These are phyloP conservation scores for Ovis canadensis DNA, from an alignment of 2,113 vertebrate species.

Conservation along the genomic window DNA sequence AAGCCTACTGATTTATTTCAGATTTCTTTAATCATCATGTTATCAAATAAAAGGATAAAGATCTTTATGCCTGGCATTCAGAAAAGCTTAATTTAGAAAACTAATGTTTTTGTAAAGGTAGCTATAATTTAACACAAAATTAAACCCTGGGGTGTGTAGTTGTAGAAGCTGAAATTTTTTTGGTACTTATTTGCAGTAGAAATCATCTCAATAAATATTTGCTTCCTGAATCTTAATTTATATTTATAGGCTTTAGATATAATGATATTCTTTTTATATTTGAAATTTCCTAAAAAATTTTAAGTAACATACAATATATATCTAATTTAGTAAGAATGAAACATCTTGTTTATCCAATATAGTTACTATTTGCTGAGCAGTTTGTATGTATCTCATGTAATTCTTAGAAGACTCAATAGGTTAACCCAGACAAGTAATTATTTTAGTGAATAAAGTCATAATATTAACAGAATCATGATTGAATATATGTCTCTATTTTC, in stretches of 20 bases:
- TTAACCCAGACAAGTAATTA: not conserved
- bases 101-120: constrained; percentile 1
- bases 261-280: not conserved
- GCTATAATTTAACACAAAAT: not conserved
- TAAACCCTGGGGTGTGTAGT: not conserved
- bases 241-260: not conserved
- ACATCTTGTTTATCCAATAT: not conserved
- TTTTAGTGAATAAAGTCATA: not conserved
- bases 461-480: not conserved
- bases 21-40: not conserved
- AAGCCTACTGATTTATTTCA: not conserved
- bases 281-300: not conserved
- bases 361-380: not conserved
- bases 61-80: not conserved
- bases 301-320: not conserved
- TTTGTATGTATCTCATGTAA: not conserved
- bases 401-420: not conserved
- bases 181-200: not conserved
- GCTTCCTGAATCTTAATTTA: not conserved
- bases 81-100: not conserved
- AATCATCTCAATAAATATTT: not conserved
- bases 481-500: not conserved
- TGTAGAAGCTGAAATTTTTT: not conserved
- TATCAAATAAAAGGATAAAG: constrained; percentile 13
- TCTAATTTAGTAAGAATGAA: not conserved